These are phyloP conservation scores for Notarius lentiginosus DNA, from an alignment of 2,113 vertebrate genomes.

Conservation along the genomic window DNA sequence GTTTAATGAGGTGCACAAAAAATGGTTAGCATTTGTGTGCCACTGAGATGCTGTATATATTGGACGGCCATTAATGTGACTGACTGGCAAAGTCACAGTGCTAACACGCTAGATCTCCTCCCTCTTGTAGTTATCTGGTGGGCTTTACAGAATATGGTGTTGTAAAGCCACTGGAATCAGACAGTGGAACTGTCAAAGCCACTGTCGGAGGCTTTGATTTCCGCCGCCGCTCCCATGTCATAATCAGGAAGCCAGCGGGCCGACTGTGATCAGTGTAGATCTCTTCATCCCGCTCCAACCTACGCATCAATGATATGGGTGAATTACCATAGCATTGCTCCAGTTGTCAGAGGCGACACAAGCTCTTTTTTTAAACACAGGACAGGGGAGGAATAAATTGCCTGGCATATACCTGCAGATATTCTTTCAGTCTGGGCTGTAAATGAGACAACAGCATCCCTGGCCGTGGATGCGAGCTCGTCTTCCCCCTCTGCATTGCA, in stretches of 20 bases:
- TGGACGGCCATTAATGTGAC: slow-evolving; percentile 49
- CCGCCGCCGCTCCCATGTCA: slow-evolving; percentile 47
- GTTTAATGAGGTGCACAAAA: slow-evolving; percentile 53
- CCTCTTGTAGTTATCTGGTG: slow-evolving; percentile 43
- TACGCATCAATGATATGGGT: slow-evolving; percentile 56
- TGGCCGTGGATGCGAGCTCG: slow-evolving; percentile 45
- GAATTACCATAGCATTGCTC: slow-evolving; percentile 50
- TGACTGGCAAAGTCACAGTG: slow-evolving; percentile 29
- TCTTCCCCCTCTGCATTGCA: slow-evolving; percentile 59
- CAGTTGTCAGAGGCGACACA: slow-evolving; percentile 52
- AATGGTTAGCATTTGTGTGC: slow-evolving; percentile 46
- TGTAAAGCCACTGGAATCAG: slow-evolving; percentile 44
- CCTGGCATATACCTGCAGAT: slow-evolving; percentile 63
- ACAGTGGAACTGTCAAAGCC: slow-evolving; percentile 31
- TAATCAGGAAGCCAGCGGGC: slow-evolving; percentile 51
- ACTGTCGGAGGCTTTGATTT: slow-evolving; percentile 57
- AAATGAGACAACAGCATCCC: slow-evolving; percentile 66
- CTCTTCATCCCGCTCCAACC: slow-evolving; percentile 49
- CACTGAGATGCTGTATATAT: slow-evolving; percentile 38
- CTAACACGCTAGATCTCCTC: slow-evolving; percentile 31
- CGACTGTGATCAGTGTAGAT: slow-evolving; percentile 56
- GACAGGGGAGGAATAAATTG: slow-evolving; percentile 61
- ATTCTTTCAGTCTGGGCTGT: slow-evolving; percentile 60
- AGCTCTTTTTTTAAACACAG: slow-evolving; percentile 48
- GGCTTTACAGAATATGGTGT: slow-evolving; percentile 32